Base-by-base conservation (phyloP, 2,888 invertebrate species). In the Drosophila bunnanda region DNA sequence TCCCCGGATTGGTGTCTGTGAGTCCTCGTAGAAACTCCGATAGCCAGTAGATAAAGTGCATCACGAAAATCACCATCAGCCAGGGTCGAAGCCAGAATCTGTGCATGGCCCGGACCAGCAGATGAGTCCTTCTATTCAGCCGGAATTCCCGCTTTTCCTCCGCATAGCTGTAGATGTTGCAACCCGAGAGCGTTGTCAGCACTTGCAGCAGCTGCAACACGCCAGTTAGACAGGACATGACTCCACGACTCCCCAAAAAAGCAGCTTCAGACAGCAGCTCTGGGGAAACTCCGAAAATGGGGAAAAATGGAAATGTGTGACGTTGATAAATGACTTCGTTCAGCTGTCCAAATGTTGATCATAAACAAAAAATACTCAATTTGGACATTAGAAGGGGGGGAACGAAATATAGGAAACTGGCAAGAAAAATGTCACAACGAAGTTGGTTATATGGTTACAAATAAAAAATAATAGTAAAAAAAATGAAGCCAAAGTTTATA, bases 21-120 rank as follows among this genome's bases (percentile, higher is more conserved):
- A 55, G 2, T 12, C 69, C 32, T 0, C 0, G 0, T 0, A 71
- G 12, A 2, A 77, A 30, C 0, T 25, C 17, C 0, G 1, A 0
- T 0, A 44, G 0, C 17, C 65, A 54, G 46, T 34, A 56, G 0
- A 9, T 13, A 0, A 41, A 3, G 20, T 71, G 13, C 15, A 67
- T 2, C 15, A 25, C 4, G 0, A 39, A 0, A 0, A 15, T 4
- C 1, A 62, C 0, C 9, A 55, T 10, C 1, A 83, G 25, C 52
- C 68, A 83, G 5, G 87, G 78, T n/a, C 62, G 50, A 2, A 78
- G 20, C 74, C 78, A 86, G 20, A 83, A 9, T 30, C 46, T 36
- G 48, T 81, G 81, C 41, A 70, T 17, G 10, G 68, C 13, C n/a
- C 30, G 48, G 15, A 82, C 43, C 2, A 59, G 2, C 5, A 7